A percentile compares a stretch with the other conserved stretches of the same genome.
These are phyloP conservation scores for Lepidostoma basale DNA, from an alignment of 1,140 invertebrate genomes.

Conservation along the genomic window DNA sequence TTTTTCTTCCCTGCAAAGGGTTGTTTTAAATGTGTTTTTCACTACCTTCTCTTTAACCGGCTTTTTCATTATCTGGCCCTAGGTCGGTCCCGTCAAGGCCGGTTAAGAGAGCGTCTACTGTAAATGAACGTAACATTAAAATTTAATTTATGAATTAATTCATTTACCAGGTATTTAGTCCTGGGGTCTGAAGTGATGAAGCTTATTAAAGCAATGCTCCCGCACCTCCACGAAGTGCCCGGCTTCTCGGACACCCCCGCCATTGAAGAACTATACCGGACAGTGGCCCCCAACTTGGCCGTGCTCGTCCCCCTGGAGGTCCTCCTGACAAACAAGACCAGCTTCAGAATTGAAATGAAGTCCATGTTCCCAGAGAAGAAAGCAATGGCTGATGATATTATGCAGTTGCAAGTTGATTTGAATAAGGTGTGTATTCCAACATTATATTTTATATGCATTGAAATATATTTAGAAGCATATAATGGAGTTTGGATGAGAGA, in stretches of 20 bases:
- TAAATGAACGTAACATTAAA: too few relatives aligned
- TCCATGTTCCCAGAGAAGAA: not conserved
- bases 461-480: too few relatives aligned
- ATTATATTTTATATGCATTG: too few relatives aligned
- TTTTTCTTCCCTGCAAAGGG: not conserved
- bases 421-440: too few relatives aligned
- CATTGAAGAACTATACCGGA: not conserved
- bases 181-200: slow-evolving; percentile 40
- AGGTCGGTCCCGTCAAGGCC: too few relatives aligned
- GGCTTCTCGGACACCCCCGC: not conserved
- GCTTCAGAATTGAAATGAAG: not conserved
- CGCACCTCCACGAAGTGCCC: slow-evolving; percentile 25
- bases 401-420: not conserved
- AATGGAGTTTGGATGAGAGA: too few relatives aligned
- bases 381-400: not conserved
- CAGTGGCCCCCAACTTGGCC: not conserved
- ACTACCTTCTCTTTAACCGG: too few relatives aligned
- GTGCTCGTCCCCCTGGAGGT: not conserved
- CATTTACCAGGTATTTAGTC: slow-evolving; percentile 26
- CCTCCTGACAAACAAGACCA: slow-evolving; percentile 3
- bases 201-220: slow-evolving; percentile 30
- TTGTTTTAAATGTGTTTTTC: too few relatives aligned
- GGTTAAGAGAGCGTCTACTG: too few relatives aligned
- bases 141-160: not conserved
- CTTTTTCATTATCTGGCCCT: too few relatives aligned